A percentile compares a stretch with the other conserved stretches of the same genome.
phyloP scores from a whole-genome alignment of 2,113 vertebrate genomes.

The Myotis brandtii region DNA sequence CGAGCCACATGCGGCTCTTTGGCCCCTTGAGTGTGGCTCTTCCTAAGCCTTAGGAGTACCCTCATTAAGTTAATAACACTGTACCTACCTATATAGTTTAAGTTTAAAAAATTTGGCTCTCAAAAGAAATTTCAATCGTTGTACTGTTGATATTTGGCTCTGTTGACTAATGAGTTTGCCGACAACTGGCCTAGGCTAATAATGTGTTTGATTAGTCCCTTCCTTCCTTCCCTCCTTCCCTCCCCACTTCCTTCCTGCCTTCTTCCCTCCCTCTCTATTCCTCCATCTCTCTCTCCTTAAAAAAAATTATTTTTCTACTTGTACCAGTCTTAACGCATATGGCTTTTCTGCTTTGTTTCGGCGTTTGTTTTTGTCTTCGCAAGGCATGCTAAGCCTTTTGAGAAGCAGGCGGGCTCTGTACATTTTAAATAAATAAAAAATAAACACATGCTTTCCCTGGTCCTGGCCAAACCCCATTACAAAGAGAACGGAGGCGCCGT shows the following conservation, averaged over 20 bases:
- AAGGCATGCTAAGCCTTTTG: conserved; percentile 4
- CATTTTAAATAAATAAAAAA: conserved; percentile 75
- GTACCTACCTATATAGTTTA: no score
- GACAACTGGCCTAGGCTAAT: neutral
- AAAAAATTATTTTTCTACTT: neutral
- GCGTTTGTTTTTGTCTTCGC: neutral
- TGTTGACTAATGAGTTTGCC: no score
- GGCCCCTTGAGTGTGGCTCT: no score
- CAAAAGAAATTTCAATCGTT: no score
- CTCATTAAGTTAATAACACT: no score
- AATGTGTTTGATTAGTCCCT: neutral
- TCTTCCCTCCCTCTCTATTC: no score
- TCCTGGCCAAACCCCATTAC: conserved; percentile 65
- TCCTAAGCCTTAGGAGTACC: no score
- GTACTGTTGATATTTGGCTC: no score
- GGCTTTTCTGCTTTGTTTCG: neutral
- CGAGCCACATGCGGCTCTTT: no score
- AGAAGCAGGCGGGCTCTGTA: conserved; percentile 4
- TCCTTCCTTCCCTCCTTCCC: no score
- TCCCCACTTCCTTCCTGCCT: fast-evolving
- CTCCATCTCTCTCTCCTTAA: neutral
- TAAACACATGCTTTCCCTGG: conserved; percentile 59
- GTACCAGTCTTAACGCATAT: neutral
- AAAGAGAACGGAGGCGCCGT: conserved; percentile 57
- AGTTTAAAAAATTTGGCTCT: no score